Evolutionary conservation across 1,140 invertebrate species (phyloP).

Genomic region (Stegodyphus mimosarum): DNA sequence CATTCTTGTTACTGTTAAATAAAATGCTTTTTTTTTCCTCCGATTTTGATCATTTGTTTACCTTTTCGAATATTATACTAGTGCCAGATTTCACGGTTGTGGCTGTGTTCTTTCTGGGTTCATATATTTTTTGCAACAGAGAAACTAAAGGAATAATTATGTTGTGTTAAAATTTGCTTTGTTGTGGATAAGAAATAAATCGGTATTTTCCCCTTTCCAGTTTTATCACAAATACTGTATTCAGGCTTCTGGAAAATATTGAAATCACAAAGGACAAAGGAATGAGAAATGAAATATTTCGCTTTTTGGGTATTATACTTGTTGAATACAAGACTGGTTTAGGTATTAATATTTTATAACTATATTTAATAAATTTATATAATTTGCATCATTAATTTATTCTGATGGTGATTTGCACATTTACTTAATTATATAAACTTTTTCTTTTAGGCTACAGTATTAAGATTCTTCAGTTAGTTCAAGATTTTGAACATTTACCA

Average conservation of each 20-base stretch:
- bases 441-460: slow-evolving; percentile 67
- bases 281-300: slow-evolving; percentile 77
- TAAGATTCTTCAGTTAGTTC: slow-evolving; percentile 75
- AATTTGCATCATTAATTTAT: neutral
- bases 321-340: slow-evolving; percentile 69
- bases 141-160: no score
- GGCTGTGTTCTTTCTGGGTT: no score
- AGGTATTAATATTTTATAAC: neutral
- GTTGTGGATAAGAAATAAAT: neutral
- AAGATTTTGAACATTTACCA: slow-evolving; percentile 79
- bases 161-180: no score
- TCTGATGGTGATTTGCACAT: neutral
- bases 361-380: neutral
- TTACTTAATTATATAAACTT: neutral
- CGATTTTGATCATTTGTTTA: no score
- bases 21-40: no score
- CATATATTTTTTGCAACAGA: no score
- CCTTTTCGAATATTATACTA: no score
- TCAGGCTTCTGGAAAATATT: slow-evolving; percentile 79
- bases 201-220: slow-evolving; percentile 70
- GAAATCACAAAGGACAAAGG: slow-evolving; percentile 74
- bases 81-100: no score
- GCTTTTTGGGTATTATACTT: slow-evolving; percentile 83
- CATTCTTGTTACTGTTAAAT: no score
- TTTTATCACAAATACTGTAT: slow-evolving; percentile 77